phyloP scores from a whole-genome alignment of 2,888 invertebrate species.

The Ethmia dodecea region DNA sequence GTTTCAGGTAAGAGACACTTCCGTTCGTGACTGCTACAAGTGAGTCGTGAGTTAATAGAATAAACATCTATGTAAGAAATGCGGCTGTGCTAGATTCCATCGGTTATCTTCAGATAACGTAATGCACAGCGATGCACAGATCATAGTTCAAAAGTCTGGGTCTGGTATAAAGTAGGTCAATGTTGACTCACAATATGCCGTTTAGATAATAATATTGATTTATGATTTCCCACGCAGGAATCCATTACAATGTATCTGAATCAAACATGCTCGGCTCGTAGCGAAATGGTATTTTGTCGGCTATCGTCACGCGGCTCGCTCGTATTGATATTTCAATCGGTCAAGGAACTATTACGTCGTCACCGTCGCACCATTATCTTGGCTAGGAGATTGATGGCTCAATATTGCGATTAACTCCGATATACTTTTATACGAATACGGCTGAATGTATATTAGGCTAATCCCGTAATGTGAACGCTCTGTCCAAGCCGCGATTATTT shows the following conservation, averaged over 20 bases:
- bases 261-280: background rate
- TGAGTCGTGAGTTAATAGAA: no score
- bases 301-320: conserved; percentile 22
- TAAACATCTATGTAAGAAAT: no score
- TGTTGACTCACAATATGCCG: no score
- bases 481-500: conserved; percentile 27
- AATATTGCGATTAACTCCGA: conserved; percentile 51
- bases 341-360: conserved; percentile 60
- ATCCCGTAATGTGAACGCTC: background rate
- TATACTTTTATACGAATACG: background rate
- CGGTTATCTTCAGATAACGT: no score
- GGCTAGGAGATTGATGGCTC: conserved; percentile 58
- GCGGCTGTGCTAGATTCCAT: no score
- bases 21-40: no score
- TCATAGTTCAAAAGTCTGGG: no score
- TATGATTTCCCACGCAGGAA: background rate
- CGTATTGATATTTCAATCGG: conserved; percentile 58
- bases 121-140: no score
- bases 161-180: no score
- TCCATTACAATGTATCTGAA: conserved; percentile 1
- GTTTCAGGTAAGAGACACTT: no score
- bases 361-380: conserved; percentile 55
- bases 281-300: conserved; percentile 20
- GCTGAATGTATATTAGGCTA: background rate
- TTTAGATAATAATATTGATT: no score